Percentiles rank a stretch among this genome's conserved stretches.
Conservation (phyloP, 1,140 invertebrate genomes). For the Sitobion miscanthi region DNA sequence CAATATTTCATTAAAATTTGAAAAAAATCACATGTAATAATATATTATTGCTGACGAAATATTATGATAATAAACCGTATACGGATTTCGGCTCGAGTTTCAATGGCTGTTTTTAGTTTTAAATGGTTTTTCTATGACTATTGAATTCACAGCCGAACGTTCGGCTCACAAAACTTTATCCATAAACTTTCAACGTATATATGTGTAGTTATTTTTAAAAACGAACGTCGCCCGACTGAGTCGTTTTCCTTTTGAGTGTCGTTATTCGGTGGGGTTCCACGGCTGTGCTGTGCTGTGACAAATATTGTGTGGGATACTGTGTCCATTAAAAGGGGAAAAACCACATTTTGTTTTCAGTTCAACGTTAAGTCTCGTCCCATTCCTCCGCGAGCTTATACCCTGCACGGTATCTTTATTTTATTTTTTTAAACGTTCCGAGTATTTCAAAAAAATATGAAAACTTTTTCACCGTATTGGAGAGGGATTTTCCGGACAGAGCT, state of each 20-base stretch:
- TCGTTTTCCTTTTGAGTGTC: not conserved
- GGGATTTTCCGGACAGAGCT: not conserved
- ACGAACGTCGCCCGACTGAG: not conserved
- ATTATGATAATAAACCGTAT: not conserved
- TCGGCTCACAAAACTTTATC: conserved; percentile 24
- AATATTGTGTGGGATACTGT: not conserved
- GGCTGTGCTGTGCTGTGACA: not conserved
- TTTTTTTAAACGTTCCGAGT: not conserved
- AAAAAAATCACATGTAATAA: not conserved
- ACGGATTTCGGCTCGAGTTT: not conserved
- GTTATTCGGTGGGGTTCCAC: not conserved
- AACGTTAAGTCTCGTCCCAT: not conserved
- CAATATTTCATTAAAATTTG: not conserved
- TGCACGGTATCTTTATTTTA: not conserved
- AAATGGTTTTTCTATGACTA: conserved; percentile 25
- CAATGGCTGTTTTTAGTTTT: conserved; percentile 29
- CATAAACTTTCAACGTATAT: conserved; percentile 26
- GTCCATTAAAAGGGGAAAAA: not conserved
- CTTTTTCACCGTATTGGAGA: not conserved
- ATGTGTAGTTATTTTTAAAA: not conserved
- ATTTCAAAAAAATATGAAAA: conserved; percentile 34
- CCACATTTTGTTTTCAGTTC: conserved; percentile 24
- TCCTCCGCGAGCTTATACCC: not conserved
- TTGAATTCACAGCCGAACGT: not conserved
- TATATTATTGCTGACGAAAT: not conserved